A percentile compares a stretch with the other conserved stretches of the same genome.
phyloP scores from a whole-genome alignment of 2,797 vertebrate species.

The Etheostoma perlongum region DNA sequence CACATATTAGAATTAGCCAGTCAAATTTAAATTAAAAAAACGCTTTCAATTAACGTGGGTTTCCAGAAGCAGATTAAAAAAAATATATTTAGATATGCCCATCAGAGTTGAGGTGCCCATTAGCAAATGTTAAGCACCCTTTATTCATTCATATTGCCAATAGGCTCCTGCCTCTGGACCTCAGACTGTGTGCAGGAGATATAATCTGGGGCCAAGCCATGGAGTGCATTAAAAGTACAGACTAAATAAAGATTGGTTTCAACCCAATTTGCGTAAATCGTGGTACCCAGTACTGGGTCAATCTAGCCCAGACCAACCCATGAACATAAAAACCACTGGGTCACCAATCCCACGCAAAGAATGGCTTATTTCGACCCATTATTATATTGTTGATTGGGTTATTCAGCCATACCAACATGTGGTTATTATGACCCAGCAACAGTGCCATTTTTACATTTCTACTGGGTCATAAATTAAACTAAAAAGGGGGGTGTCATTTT shows the following conservation, averaged over 20 bases:
- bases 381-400: not conserved
- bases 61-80: not conserved
- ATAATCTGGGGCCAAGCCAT: not conserved
- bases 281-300: not conserved
- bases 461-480: not conserved
- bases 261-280: too few relatives aligned
- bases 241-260: too few relatives aligned
- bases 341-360: too few relatives aligned
- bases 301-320: not conserved
- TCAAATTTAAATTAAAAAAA: not conserved
- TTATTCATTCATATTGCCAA: not conserved
- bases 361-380: too few relatives aligned
- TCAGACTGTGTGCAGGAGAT: constrained; percentile 1
- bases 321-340: not conserved
- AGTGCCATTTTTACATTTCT: too few relatives aligned
- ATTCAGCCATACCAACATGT: not conserved
- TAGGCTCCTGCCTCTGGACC: not conserved
- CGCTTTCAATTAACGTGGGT: not conserved
- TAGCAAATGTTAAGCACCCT: not conserved
- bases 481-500: not conserved
- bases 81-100: not conserved
- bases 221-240: constrained; percentile 8
- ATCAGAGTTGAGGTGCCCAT: not conserved
- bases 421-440: not conserved
- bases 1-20: not conserved